A percentile compares a stretch with the other conserved stretches of the same genome.
phyloP scores from a whole-genome alignment of 2,888 invertebrate genomes.

The Dynastes tityus region DNA sequence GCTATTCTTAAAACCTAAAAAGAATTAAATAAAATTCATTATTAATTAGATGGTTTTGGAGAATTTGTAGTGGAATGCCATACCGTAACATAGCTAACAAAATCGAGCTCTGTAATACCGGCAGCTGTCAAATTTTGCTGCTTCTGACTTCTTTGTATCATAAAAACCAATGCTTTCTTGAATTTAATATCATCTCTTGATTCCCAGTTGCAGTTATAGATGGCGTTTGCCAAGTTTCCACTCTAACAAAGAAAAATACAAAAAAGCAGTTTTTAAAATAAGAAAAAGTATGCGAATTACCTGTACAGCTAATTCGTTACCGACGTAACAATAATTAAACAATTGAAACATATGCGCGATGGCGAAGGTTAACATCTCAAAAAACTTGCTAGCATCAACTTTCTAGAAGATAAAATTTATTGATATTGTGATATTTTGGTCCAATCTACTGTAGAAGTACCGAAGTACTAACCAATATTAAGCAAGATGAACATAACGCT shows the following conservation, averaged over 20 bases:
- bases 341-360: conserved; percentile 49
- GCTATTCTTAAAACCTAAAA: conserved; percentile 55
- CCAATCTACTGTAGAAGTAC: no score
- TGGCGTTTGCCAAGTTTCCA: conserved; percentile 46
- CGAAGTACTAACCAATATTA: conserved; percentile 43
- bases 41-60: no score
- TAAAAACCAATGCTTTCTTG: conserved; percentile 51
- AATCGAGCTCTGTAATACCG: conserved; percentile 54
- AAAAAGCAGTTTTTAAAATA: not conserved
- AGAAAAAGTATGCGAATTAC: conserved; percentile 7
- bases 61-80: not conserved
- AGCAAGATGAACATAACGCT: conserved; percentile 55
- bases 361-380: conserved; percentile 46
- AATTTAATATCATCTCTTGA: conserved; percentile 40
- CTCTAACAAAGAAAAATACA: conserved; percentile 45
- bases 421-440: not conserved
- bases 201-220: conserved; percentile 52
- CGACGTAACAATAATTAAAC: conserved; percentile 49
- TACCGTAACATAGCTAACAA: conserved; percentile 55
- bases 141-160: conserved; percentile 52
- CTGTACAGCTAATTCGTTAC: conserved; percentile 45
- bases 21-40: conserved; percentile 14
- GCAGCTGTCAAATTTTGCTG: conserved; percentile 52
- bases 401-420: conserved; percentile 19
- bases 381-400: conserved; percentile 17